Evolutionary conservation across 1,140 invertebrate genomes (phyloP).

Genomic region (Subanguina moxae): DNA sequence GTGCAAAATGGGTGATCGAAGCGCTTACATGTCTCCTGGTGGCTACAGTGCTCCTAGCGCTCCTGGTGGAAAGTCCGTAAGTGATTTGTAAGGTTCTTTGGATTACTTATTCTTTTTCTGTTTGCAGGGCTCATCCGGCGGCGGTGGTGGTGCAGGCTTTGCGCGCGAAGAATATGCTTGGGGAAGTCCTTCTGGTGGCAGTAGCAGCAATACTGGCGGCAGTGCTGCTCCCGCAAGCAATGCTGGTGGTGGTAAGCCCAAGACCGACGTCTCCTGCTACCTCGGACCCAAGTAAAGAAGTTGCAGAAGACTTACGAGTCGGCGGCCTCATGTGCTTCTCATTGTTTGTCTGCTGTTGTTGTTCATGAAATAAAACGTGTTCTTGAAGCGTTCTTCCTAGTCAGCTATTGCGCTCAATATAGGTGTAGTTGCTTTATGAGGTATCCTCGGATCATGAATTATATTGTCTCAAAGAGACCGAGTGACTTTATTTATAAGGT

Average conservation of each 20-base stretch:
- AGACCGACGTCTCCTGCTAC: constrained; percentile 1
- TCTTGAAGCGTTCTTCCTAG: no score
- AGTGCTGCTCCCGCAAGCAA: not conserved
- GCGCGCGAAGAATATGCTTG: constrained; percentile 1
- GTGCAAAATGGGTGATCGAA: not conserved
- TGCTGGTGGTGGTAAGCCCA: not conserved
- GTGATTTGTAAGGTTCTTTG: not conserved
- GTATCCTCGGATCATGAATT: no score
- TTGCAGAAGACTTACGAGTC: not conserved
- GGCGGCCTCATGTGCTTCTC: no score
- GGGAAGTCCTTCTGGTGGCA: not conserved
- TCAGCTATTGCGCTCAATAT: no score
- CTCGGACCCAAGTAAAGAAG: constrained; percentile 1
- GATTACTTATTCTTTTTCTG: not conserved
- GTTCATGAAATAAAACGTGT: no score
- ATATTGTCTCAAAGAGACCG: no score
- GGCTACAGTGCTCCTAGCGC: not conserved
- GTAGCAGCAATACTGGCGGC: not conserved
- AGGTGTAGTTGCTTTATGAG: no score
- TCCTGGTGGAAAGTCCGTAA: not conserved
- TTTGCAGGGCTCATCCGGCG: not conserved
- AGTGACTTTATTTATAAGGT: no score
- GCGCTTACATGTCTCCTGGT: constrained; percentile 1
- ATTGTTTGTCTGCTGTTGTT: no score
- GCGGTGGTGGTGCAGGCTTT: not conserved